phyloP scores from a whole-genome alignment of 2,797 vertebrate genomes.

The Rhinophrynus dorsalis region DNA sequence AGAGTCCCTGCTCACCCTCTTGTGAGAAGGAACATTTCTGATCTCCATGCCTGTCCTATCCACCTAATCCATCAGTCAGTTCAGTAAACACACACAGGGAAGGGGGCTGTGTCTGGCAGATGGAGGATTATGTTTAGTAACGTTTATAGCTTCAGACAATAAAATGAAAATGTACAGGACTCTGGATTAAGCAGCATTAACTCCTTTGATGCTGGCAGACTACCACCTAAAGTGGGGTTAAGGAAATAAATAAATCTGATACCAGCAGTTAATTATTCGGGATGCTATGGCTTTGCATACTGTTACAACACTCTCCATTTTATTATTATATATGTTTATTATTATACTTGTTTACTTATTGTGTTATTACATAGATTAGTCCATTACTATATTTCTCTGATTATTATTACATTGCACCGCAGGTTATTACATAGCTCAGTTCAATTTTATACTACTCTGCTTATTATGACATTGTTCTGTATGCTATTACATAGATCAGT shows the following conservation, averaged over 20 bases:
- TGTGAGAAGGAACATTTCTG: constrained; percentile 9
- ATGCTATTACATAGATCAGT: no score
- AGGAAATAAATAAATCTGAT: background rate
- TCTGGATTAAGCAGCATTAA: constrained; percentile 10
- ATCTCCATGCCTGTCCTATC: constrained; percentile 4
- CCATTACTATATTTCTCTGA: no score
- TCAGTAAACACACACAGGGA: background rate
- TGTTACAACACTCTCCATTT: no score
- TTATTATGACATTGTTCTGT: no score
- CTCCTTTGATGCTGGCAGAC: background rate
- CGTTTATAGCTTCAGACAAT: constrained; percentile 19
- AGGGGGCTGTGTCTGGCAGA: constrained; percentile 19
- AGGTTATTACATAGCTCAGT: no score
- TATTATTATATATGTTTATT: no score
- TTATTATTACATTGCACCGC: no score
- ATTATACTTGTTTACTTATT: no score
- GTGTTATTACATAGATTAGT: no score
- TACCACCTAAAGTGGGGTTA: background rate
- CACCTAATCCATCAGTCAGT: constrained; percentile 20
- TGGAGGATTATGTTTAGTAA: constrained; percentile 40
- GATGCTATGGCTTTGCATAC: no score
- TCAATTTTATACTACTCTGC: no score
- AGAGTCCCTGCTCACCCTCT: background rate
- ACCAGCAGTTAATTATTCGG: no score
- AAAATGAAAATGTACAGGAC: constrained; percentile 28